Conservation (phyloP, 2,113 vertebrate species). For the Cyprinodon brontotheroides region DNA sequence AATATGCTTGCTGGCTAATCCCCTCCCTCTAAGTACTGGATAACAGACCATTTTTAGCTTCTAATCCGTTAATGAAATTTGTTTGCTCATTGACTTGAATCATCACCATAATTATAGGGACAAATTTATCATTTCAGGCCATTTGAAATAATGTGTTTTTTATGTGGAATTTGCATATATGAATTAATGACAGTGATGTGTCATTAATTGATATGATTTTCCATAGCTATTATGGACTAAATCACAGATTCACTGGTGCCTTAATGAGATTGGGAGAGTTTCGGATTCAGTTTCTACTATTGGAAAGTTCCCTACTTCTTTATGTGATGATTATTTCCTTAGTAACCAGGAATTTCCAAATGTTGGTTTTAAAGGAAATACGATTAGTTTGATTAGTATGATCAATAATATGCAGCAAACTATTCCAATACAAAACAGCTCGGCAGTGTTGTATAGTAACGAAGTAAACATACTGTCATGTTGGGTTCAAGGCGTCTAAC, state of each 20-base stretch:
- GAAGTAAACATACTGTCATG: no score
- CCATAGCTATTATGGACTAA: conserved; percentile 65
- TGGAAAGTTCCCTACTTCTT: conserved; percentile 24
- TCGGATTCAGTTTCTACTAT: conserved; percentile 18
- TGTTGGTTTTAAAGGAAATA: no score
- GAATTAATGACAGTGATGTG: conserved; percentile 78
- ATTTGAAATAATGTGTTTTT: conserved; percentile 77
- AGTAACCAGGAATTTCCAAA: conserved; percentile 19
- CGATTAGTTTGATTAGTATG: no score
- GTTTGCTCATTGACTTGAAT: conserved; percentile 84
- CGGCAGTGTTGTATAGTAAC: no score
- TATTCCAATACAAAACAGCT: no score
- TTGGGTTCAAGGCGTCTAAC: no score
- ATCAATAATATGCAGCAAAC: no score
- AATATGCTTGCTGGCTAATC: conserved; percentile 79
- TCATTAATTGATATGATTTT: conserved; percentile 80
- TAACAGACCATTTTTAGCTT: conserved; percentile 81
- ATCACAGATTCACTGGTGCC: conserved; percentile 41
- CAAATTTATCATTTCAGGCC: conserved; percentile 79
- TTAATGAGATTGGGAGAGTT: conserved; percentile 45
- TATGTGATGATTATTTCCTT: conserved; percentile 1
- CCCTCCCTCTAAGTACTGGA: conserved; percentile 77
- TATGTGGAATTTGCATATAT: conserved; percentile 76
- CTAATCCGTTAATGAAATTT: conserved; percentile 84
- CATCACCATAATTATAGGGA: conserved; percentile 79